Percentiles rank a stretch among this genome's conserved stretches.
Evolutionary conservation across 2,797 vertebrate genomes (phyloP).

Genomic region (Amphiprion clarkii): DNA sequence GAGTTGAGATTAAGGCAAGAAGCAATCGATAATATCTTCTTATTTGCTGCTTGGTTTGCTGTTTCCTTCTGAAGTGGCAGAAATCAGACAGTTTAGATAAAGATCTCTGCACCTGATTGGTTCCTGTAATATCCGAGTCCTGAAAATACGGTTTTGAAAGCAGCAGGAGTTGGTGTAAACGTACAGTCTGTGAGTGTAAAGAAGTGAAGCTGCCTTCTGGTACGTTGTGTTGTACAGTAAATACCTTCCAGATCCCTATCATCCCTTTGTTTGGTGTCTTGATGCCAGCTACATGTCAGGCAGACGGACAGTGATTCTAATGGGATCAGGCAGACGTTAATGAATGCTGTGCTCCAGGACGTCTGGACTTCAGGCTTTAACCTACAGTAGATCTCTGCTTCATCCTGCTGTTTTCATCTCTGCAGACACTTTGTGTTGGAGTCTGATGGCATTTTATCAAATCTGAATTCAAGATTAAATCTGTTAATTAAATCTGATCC

Average conservation of each 20-base stretch:
- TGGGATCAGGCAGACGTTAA: slow-evolving; percentile 48
- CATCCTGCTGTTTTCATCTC: slow-evolving; percentile 39
- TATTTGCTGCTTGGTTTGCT: background rate
- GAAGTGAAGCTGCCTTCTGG: slow-evolving; percentile 9
- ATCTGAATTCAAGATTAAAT: background rate
- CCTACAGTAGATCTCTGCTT: slow-evolving; percentile 21
- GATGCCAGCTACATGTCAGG: slow-evolving; percentile 29
- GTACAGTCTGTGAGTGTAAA: too few relatives aligned
- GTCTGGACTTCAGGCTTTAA: slow-evolving; percentile 29
- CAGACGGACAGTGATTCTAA: slow-evolving; percentile 53
- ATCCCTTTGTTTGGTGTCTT: slow-evolving; percentile 50
- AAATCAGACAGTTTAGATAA: background rate
- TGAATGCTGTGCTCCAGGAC: slow-evolving; percentile 8
- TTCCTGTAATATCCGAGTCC: slow-evolving; percentile 10
- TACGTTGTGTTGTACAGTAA: slow-evolving; percentile 34
- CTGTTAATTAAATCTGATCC: background rate
- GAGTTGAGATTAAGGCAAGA: background rate
- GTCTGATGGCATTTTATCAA: background rate
- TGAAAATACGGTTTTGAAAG: background rate
- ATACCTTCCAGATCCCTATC: slow-evolving; percentile 43
- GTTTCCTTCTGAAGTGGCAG: slow-evolving; percentile 3
- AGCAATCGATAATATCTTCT: background rate
- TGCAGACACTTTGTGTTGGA: background rate
- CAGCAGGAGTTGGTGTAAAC: background rate
- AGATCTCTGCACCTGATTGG: slow-evolving; percentile 8